Percentiles rank a stretch among this genome's conserved stretches.
Conservation (phyloP, 2,888 invertebrate species). For the Pachliopta kotzebuea region DNA sequence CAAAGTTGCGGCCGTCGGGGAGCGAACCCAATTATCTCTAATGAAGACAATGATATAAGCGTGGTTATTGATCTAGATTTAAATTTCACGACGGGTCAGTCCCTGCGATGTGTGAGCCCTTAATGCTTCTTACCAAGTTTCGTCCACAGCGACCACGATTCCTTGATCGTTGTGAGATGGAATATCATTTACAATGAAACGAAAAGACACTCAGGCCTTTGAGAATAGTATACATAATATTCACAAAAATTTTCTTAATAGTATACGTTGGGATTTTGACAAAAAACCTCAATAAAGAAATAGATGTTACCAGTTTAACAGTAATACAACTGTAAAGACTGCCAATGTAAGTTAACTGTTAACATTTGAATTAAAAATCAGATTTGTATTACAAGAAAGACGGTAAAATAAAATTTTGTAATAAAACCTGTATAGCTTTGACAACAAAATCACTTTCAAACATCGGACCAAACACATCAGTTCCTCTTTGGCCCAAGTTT, state of each 20-base stretch:
- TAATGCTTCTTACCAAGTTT: slow-evolving; percentile 78
- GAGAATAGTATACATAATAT: too few relatives aligned
- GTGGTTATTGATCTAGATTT: slow-evolving; percentile 81
- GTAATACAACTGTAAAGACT: too few relatives aligned
- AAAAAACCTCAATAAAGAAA: too few relatives aligned
- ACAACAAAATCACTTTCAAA: not conserved
- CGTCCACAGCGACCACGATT: slow-evolving; percentile 37
- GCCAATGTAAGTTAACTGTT: too few relatives aligned
- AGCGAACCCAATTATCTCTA: slow-evolving; percentile 80
- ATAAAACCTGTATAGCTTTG: not conserved
- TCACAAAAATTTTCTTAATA: too few relatives aligned
- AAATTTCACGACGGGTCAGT: slow-evolving; percentile 81
- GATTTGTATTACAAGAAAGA: too few relatives aligned
- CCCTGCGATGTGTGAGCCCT: slow-evolving; percentile 76
- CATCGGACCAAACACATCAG: slow-evolving; percentile 43
- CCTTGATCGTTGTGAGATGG: slow-evolving; percentile 49
- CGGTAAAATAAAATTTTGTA: not conserved
- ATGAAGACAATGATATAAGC: slow-evolving; percentile 82
- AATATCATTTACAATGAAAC: too few relatives aligned
- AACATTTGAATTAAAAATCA: too few relatives aligned
- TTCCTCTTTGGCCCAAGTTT: slow-evolving; percentile 58
- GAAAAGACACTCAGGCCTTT: too few relatives aligned
- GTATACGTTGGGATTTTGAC: too few relatives aligned
- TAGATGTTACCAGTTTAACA: too few relatives aligned
- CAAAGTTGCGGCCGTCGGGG: slow-evolving; percentile 76